A percentile compares a stretch with the other conserved stretches of the same genome.
Conservation (phyloP, 2,888 invertebrate genomes). For the Aphodius granarius region DNA sequence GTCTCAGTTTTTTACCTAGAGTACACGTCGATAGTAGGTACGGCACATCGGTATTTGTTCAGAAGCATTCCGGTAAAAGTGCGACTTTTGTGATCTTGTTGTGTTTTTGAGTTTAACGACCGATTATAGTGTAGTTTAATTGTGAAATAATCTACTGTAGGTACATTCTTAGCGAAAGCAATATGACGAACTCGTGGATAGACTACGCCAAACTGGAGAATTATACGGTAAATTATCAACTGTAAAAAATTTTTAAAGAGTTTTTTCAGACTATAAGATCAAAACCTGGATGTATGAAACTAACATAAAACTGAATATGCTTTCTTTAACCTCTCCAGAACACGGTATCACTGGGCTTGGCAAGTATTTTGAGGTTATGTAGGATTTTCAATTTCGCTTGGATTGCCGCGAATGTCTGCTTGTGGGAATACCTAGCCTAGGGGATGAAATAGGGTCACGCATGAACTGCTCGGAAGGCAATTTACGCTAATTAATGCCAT, state of each 20-base stretch:
- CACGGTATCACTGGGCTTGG: no score
- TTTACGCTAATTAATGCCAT: background rate
- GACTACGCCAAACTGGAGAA: background rate
- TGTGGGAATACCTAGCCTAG: background rate
- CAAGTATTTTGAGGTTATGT: no score
- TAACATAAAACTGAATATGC: no score
- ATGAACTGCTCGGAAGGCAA: background rate
- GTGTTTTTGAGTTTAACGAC: background rate
- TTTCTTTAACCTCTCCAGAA: no score
- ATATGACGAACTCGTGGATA: background rate
- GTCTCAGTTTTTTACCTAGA: background rate
- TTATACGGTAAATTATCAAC: background rate
- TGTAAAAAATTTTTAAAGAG: no score
- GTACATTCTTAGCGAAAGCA: background rate
- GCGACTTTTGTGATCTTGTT: background rate
- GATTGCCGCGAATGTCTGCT: background rate
- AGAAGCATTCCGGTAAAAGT: background rate
- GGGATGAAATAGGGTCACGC: background rate
- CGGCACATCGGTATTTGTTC: background rate
- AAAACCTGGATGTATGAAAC: no score
- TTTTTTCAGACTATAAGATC: no score
- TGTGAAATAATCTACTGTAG: background rate
- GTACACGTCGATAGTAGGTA: background rate
- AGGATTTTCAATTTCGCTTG: background rate
- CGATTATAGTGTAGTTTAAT: background rate